Percentiles rank a stretch among this genome's conserved stretches.
Conservation (phyloP, 1,140 invertebrate genomes). For the Cepaea nemoralis region DNA sequence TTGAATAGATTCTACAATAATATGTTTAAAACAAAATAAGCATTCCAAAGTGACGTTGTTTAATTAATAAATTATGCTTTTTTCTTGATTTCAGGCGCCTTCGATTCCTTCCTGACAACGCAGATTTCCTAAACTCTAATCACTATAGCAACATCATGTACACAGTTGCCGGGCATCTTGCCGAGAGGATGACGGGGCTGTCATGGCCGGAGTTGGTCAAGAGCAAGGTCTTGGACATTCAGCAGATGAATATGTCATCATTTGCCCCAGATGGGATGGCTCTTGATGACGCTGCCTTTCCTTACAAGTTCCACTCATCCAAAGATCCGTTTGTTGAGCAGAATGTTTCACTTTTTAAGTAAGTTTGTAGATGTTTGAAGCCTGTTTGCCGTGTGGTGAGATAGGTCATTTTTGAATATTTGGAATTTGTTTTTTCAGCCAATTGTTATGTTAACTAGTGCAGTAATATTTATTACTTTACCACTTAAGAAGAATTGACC, state of each 20-base stretch:
- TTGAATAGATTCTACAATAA: too few relatives aligned
- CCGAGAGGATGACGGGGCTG: slow-evolving; percentile 21
- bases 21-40: too few relatives aligned
- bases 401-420: too few relatives aligned
- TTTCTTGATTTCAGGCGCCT: slow-evolving; percentile 24
- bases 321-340: slow-evolving; percentile 1
- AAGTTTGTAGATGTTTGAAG: too few relatives aligned
- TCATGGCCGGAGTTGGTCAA: slow-evolving; percentile 22
- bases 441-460: too few relatives aligned
- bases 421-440: too few relatives aligned
- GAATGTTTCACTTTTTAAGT: slow-evolving; percentile 25
- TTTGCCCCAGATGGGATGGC: slow-evolving; percentile 16
- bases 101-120: slow-evolving; percentile 6
- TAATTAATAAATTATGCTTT: not conserved
- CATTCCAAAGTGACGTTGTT: too few relatives aligned
- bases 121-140: slow-evolving; percentile 1
- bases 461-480: too few relatives aligned
- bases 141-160: slow-evolving; percentile 37
- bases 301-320: slow-evolving; percentile 14
- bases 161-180: slow-evolving; percentile 22
- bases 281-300: not conserved
- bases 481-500: too few relatives aligned
- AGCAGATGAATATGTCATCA: not conserved
- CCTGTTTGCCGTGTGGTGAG: too few relatives aligned
- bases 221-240: not conserved